A percentile compares a stretch with the other conserved stretches of the same genome.
Evolutionary conservation across 2,888 invertebrate species (phyloP).

Genomic region (Agelastica alni): DNA sequence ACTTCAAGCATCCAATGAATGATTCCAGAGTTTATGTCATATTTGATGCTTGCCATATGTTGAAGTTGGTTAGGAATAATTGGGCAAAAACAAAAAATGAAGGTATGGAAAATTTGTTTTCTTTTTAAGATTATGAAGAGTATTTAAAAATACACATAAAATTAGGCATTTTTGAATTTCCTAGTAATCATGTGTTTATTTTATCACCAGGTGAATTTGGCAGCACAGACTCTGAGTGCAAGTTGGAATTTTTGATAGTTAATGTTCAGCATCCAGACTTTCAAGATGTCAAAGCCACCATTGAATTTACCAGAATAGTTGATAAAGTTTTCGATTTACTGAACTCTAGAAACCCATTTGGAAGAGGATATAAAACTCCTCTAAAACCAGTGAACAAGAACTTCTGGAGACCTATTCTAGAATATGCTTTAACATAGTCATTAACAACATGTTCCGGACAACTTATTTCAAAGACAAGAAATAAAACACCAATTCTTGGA

Average conservation of each 20-base stretch:
- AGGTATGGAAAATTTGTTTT: no score
- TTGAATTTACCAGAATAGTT: slow-evolving; percentile 25
- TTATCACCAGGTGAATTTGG: slow-evolving; percentile 29
- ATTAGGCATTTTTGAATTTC: background rate
- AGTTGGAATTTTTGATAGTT: slow-evolving; percentile 26
- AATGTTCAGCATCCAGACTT: slow-evolving; percentile 26
- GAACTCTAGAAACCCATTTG: slow-evolving; percentile 28
- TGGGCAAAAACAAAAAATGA: slow-evolving; percentile 30
- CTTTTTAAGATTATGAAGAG: no score
- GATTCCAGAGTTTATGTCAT: slow-evolving; percentile 5
- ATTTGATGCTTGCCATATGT: no score
- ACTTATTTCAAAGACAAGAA: background rate
- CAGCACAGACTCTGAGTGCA: slow-evolving; percentile 29
- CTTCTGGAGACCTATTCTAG: slow-evolving; percentile 20
- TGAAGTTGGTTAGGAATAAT: no score
- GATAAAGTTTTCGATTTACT: slow-evolving; percentile 26
- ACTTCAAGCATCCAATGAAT: slow-evolving; percentile 30
- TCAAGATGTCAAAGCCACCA: slow-evolving; percentile 17
- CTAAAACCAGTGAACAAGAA: no score
- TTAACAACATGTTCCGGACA: slow-evolving; percentile 7
- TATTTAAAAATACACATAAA: no score
- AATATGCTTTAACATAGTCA: slow-evolving; percentile 3
- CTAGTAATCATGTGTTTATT: slow-evolving; percentile 11
- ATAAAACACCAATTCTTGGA: no score
- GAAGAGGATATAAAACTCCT: slow-evolving; percentile 14